Evolutionary conservation across 1,140 invertebrate genomes (phyloP), one percentile per base, ranked within the genome.

Genomic region (Steinernema feltiae): DNA sequence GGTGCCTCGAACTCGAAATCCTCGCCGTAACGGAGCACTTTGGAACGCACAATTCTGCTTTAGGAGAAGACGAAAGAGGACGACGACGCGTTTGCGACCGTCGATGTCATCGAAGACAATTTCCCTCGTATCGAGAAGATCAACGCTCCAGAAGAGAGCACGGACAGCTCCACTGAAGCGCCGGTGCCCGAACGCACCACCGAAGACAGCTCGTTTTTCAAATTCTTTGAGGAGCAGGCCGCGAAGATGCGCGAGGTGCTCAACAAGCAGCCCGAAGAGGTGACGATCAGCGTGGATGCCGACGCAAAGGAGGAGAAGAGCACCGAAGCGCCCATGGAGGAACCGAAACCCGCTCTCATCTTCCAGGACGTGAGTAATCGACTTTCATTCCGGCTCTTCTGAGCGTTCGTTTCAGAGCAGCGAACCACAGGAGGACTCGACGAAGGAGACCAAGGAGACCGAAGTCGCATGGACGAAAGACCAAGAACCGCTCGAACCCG

Each of bases 81-180:
- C 7, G 24, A 63, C 7, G 2, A 7, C 53, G 53, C 15, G 53
- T 63, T 27, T 21, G 53, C 7, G 24, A 3, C 53, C 15, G 24
- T 7, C 15, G 53, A 63, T 21, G 53, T 63, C 12, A 27, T 63
- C 53, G 53, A 63, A 21, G 53, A 63, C 53, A 63, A 21, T 21
- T 63, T 63, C 53, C 53, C 53, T 7, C 53, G 53, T 21, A 63
- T 63, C 53, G 53, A 63, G 53, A 63, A 63, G 53, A 63, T 63
- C 2, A 63, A 63, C 53, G 2, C 24, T 3, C 53, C 53, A 21
- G 53, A 63, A 27, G 3, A 3, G 53, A n/a, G 15, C 15, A 63
- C 53, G 7, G 35, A 63, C 7, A 21, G 7, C 15, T 15, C 53
- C 12, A 63, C 53, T 21, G 53, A 63, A 21, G 53, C 53, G 3